phyloP scores from a whole-genome alignment of 2,797 vertebrate genomes.

The Benthosema pterotum region DNA sequence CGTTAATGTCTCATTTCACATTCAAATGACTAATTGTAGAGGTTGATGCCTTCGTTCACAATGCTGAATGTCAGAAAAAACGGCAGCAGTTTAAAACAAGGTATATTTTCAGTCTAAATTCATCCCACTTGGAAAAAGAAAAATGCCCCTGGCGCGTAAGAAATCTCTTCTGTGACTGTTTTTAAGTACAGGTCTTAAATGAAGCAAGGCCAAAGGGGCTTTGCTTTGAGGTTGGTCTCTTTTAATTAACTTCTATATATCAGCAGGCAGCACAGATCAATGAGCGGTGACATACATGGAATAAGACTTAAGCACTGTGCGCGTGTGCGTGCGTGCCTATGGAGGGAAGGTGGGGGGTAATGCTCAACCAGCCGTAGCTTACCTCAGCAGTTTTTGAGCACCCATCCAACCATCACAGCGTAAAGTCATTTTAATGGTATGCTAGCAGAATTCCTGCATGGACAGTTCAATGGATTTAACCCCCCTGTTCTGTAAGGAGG shows the following conservation, averaged over 20 bases:
- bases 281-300: conserved; percentile 43
- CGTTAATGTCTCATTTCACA: too few relatives aligned
- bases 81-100: too few relatives aligned
- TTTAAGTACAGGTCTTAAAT: conserved; percentile 46
- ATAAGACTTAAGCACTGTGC: conserved; percentile 11
- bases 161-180: conserved; percentile 19
- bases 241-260: conserved; percentile 69
- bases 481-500: conserved; percentile 31
- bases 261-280: conserved; percentile 57
- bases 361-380: conserved; percentile 28
- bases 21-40: too few relatives aligned
- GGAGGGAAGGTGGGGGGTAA: conserved; percentile 2
- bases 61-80: too few relatives aligned
- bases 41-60: too few relatives aligned
- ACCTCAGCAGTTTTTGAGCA: conserved; percentile 39
- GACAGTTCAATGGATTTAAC: conserved; percentile 43
- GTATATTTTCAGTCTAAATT: too few relatives aligned
- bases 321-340: conserved; percentile 1
- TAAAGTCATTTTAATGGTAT: conserved; percentile 37
- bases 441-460: conserved; percentile 25
- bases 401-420: conserved; percentile 21
- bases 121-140: too few relatives aligned
- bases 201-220: conserved; percentile 22
- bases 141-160: background rate
- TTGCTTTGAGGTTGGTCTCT: conserved; percentile 40